Conservation (phyloP, 2,888 invertebrate species). For the Pegoplata infirma region DNA sequence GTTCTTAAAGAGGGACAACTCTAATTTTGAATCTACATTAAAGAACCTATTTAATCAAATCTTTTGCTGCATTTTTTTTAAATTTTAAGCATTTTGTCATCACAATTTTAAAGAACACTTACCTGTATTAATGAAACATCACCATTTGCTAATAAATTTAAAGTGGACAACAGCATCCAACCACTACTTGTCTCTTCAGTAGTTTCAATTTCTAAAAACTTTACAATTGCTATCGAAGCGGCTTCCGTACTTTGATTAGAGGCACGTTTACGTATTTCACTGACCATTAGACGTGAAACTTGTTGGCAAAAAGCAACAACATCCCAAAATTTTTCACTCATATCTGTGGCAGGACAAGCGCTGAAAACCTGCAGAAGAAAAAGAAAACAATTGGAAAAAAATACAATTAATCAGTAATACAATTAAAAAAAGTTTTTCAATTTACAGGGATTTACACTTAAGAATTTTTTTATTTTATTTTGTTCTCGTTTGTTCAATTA, state of each 20-base stretch:
- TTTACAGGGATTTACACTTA: neutral
- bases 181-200: constrained; percentile 97
- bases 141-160: constrained; percentile 95
- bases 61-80: no score
- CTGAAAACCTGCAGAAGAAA: constrained; percentile 88
- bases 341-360: constrained; percentile 94
- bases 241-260: constrained; percentile 97
- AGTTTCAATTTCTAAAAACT: constrained; percentile 96
- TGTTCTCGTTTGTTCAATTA: no score
- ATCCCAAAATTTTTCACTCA: constrained; percentile 98
- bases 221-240: constrained; percentile 97
- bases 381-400: neutral
- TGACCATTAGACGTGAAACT: constrained; percentile 97
- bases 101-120: no score
- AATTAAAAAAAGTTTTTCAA: constrained; percentile 24
- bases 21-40: no score
- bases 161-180: constrained; percentile 95
- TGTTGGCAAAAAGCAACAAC: constrained; percentile 95
- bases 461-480: no score
- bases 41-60: no score
- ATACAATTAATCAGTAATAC: no score
- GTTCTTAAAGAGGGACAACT: no score
- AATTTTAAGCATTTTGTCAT: no score
- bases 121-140: constrained; percentile 94
- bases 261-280: constrained; percentile 93